Conservation (phyloP, 2,888 invertebrate species). For the Sclerodermus sp. region DNA sequence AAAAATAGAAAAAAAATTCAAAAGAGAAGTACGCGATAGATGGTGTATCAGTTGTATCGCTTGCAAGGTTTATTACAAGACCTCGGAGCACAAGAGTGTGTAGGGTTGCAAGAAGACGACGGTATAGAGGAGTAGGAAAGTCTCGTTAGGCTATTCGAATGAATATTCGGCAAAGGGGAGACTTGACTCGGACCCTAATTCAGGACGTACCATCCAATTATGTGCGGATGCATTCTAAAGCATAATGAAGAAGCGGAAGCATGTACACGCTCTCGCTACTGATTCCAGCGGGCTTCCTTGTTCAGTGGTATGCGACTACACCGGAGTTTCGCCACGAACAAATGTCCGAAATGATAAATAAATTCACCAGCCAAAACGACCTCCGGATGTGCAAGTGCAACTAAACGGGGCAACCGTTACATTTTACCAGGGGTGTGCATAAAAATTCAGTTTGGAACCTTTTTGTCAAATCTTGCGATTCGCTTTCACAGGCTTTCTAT, state of each 20-base stretch:
- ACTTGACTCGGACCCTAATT: constrained; percentile 21
- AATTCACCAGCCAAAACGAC: constrained; percentile 9
- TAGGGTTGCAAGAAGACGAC: constrained; percentile 13
- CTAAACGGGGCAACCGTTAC: not conserved
- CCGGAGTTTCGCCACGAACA: constrained; percentile 1
- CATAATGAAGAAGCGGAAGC: constrained; percentile 29
- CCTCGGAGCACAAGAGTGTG: not conserved
- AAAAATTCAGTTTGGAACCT: too few relatives aligned
- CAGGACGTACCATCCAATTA: constrained; percentile 30
- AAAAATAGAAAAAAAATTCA: too few relatives aligned
- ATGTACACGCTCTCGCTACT: constrained; percentile 21
- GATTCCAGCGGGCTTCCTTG: constrained; percentile 26
- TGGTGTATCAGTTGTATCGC: too few relatives aligned
- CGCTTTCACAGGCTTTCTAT: too few relatives aligned
- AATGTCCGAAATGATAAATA: constrained; percentile 11
- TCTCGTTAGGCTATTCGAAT: not conserved
- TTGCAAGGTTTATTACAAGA: too few relatives aligned
- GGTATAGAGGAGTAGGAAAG: constrained; percentile 1
- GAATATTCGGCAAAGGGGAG: constrained; percentile 8
- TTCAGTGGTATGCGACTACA: not conserved
- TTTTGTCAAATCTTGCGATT: too few relatives aligned
- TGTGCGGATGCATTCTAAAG: constrained; percentile 32
- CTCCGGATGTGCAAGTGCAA: constrained; percentile 10
- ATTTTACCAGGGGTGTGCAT: too few relatives aligned
- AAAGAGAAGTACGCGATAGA: too few relatives aligned